Percentiles rank a stretch among this genome's conserved stretches.
phyloP scores from a whole-genome alignment of 1,140 invertebrate genomes.

The Neodiprion virginianus region DNA sequence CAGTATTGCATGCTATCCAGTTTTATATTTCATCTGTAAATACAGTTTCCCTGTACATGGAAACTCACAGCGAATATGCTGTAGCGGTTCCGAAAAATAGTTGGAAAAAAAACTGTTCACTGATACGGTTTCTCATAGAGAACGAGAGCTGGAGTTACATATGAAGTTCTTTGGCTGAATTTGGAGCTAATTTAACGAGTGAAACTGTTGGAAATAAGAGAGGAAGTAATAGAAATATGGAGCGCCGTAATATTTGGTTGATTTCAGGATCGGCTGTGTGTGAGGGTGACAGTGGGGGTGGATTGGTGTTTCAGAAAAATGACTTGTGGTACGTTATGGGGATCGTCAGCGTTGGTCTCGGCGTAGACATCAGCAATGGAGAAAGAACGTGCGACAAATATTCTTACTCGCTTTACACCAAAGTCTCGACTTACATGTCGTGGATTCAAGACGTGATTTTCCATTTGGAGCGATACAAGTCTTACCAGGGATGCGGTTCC shows the following conservation, averaged over 20 bases:
- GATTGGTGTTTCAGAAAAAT: conserved; percentile 45
- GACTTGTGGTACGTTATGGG: conserved; percentile 51
- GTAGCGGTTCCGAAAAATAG: no score
- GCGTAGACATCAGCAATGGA: conserved; percentile 30
- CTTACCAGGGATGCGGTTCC: conserved; percentile 28
- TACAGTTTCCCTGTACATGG: no score
- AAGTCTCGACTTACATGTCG: conserved; percentile 45
- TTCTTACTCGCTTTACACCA: conserved; percentile 51
- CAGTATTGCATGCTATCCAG: no score
- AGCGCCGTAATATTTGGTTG: neutral
- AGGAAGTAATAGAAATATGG: no score
- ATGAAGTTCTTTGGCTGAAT: no score
- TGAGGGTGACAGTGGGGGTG: conserved; percentile 57
- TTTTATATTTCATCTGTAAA: no score
- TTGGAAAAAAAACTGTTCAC: no score
- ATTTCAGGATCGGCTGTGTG: conserved; percentile 54
- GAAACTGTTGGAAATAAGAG: neutral
- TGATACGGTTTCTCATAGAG: no score
- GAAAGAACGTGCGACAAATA: conserved; percentile 41
- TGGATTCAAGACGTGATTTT: conserved; percentile 51
- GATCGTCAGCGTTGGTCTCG: conserved; percentile 52
- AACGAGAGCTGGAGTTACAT: no score
- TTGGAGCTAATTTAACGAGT: no score
- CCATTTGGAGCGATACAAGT: conserved; percentile 33
- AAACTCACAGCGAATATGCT: no score